Conservation (phyloP, 2,797 vertebrate genomes). For the Poecilia velifera region DNA sequence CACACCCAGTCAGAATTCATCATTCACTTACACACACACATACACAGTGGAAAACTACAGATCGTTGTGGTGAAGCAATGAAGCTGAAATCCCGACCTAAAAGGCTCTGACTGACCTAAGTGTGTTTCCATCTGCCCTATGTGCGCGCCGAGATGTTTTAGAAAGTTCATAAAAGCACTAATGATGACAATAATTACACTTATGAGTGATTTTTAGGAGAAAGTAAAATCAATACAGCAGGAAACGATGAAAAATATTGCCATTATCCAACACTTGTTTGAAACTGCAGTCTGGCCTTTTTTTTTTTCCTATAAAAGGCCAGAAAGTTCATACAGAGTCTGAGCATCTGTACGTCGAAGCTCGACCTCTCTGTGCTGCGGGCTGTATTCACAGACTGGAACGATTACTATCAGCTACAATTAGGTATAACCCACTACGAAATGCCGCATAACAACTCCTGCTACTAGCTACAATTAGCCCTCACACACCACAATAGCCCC, state of each 20-base stretch:
- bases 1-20: conserved; percentile 82
- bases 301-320: conserved; percentile 6
- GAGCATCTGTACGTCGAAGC: conserved; percentile 6
- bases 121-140: conserved; percentile 63
- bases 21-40: conserved; percentile 47
- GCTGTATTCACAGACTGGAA: conserved; percentile 79
- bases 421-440: conserved; percentile 71
- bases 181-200: conserved; percentile 17
- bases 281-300: conserved; percentile 51
- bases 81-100: conserved; percentile 64
- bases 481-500: conserved; percentile 62
- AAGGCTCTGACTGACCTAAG: conserved; percentile 62
- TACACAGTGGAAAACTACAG: conserved; percentile 77
- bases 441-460: conserved; percentile 72
- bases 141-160: conserved; percentile 20
- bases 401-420: conserved; percentile 81
- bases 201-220: neutral
- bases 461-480: conserved; percentile 77
- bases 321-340: neutral
- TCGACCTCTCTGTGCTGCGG: conserved; percentile 46
- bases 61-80: conserved; percentile 70
- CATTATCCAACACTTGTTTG: conserved; percentile 3
- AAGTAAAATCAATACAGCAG: conserved; percentile 19
- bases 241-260: neutral
- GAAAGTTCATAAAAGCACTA: conserved; percentile 25